Evolutionary conservation across 2,797 vertebrate genomes (phyloP).

Genomic region (Dipus sagitta): DNA sequence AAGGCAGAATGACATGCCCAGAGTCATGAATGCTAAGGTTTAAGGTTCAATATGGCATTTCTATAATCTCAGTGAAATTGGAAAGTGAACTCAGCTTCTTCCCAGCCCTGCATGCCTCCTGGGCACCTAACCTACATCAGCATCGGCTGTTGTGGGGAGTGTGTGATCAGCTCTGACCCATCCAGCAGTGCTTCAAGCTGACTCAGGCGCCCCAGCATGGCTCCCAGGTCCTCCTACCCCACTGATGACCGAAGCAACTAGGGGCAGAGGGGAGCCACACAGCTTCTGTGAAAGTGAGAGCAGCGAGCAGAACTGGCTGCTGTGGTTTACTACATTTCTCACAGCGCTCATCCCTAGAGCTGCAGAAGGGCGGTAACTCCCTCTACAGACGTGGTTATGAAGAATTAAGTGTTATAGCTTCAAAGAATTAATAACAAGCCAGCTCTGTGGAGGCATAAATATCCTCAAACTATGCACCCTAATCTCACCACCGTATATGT

Average conservation of each 20-base stretch:
- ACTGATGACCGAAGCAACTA: neutral
- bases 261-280: neutral
- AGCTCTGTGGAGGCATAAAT: neutral
- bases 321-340: neutral
- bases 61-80: conserved; percentile 71
- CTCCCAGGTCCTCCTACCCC: fast-evolving
- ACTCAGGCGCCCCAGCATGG: neutral
- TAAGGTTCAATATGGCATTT: conserved; percentile 76
- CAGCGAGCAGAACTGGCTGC: neutral
- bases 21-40: conserved; percentile 71
- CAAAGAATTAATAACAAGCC: neutral
- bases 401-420: neutral
- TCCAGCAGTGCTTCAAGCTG: neutral
- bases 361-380: neutral
- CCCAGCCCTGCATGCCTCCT: conserved; percentile 73
- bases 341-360: neutral
- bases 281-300: neutral
- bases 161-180: neutral
- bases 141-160: neutral
- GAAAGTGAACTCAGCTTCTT: conserved; percentile 74
- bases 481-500: neutral
- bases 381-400: neutral
- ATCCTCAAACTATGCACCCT: neutral
- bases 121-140: no score
- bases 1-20: conserved; percentile 58